Percentiles rank a stretch among this genome's conserved stretches.
These are phyloP conservation scores for Cirrhinus molitorella DNA, from an alignment of 2,797 vertebrate genomes.

Conservation along the genomic window DNA sequence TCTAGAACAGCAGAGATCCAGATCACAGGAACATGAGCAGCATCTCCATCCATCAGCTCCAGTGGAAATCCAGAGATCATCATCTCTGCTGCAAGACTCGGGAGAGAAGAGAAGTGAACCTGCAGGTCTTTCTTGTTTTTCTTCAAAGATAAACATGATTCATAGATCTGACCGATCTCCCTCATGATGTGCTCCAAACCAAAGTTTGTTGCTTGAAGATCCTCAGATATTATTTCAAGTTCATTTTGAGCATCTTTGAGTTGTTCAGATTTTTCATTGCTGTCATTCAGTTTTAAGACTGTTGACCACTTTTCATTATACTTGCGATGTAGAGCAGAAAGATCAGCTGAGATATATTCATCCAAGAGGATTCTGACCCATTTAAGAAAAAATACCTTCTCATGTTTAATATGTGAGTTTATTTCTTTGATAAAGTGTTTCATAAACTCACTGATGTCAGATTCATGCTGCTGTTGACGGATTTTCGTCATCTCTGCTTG, in stretches of 20 bases:
- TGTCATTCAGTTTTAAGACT: no score
- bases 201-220: not conserved
- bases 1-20: conserved; percentile 7
- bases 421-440: conserved; percentile 56
- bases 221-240: not conserved
- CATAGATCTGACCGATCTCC: not conserved
- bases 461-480: conserved; percentile 60
- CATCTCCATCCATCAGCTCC: conserved; percentile 5
- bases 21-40: not conserved
- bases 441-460: conserved; percentile 68
- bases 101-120: no score
- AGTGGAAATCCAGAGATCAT: no score
- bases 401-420: no score
- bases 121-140: no score
- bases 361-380: conserved; percentile 68
- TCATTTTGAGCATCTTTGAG: not conserved
- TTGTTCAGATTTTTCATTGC: not conserved
- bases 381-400: conserved; percentile 24
- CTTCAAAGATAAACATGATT: not conserved
- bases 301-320: no score
- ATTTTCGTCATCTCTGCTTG: no score
- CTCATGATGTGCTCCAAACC: conserved; percentile 1
- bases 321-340: conserved; percentile 46
- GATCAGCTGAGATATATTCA: conserved; percentile 58
- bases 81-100: no score